These are phyloP conservation scores for Apis dorsata DNA, from an alignment of 1,140 invertebrate species.

Conservation along the genomic window DNA sequence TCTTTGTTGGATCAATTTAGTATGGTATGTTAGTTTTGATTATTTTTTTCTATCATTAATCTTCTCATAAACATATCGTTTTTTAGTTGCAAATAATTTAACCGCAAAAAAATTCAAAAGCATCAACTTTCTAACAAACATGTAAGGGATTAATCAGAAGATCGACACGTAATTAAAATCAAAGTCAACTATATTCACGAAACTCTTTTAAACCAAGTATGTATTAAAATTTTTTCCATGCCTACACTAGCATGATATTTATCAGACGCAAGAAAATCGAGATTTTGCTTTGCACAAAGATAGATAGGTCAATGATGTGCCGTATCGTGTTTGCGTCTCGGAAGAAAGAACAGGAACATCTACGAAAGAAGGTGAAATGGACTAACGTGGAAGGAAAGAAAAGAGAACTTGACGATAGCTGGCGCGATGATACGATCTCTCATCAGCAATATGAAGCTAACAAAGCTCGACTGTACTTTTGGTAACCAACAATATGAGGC, in stretches of 20 bases:
- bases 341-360: background rate
- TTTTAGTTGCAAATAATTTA: no score
- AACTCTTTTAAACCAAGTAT: background rate
- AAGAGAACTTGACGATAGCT: conserved; percentile 29
- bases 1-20: background rate
- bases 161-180: background rate
- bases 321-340: conserved; percentile 35
- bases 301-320: conserved; percentile 8
- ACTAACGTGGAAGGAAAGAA: background rate
- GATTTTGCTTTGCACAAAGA: conserved; percentile 3
- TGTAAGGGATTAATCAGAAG: no score
- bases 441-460: conserved; percentile 60
- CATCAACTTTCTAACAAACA: no score
- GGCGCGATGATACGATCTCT: conserved; percentile 60
- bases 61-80: no score
- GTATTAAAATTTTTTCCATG: background rate
- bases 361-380: background rate
- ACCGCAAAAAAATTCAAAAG: background rate
- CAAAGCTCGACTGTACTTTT: conserved; percentile 53
- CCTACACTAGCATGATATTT: background rate
- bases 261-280: conserved; percentile 26
- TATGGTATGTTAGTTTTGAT: background rate
- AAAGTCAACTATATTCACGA: background rate
- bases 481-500: conserved; percentile 45
- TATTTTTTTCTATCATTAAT: background rate